phyloP scores from a whole-genome alignment of 2,113 vertebrate species.

The Sander lucioperca region DNA sequence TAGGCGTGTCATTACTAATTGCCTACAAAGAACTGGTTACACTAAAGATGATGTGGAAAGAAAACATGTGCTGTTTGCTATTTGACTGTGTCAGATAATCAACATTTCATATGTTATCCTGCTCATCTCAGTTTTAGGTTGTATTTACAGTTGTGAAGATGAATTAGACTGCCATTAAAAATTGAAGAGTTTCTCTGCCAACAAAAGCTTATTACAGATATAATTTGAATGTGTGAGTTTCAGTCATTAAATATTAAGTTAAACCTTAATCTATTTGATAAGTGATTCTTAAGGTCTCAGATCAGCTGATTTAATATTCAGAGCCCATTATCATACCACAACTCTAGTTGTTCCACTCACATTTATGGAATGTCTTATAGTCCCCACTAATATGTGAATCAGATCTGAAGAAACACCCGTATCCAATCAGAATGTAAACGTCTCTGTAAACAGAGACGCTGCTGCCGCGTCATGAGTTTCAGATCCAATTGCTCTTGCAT shows the following conservation, averaged over 20 bases:
- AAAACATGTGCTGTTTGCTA: not conserved
- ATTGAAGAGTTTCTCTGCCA: not conserved
- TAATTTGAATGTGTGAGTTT: not conserved
- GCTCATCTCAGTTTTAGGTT: not conserved
- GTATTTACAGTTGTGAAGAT: not conserved
- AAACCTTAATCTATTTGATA: not conserved
- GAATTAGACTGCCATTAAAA: not conserved
- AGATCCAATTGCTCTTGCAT: not conserved
- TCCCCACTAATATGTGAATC: not conserved
- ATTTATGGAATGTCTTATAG: not conserved
- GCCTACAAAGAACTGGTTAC: not conserved
- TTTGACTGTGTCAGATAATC: not conserved
- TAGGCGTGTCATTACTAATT: not conserved
- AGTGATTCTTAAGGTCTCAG: not conserved
- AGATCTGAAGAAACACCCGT: not conserved
- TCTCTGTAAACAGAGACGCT: not conserved
- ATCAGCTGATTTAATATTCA: not conserved
- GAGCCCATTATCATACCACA: not conserved
- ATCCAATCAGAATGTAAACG: not conserved
- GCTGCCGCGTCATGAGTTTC: not conserved
- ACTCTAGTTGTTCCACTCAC: not conserved
- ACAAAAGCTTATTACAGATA: not conserved
- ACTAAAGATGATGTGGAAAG: not conserved
- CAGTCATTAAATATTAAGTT: not conserved
- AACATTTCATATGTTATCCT: not conserved